Evolutionary conservation across 1,140 invertebrate genomes (phyloP).

Genomic region (Musca vetustissima): DNA sequence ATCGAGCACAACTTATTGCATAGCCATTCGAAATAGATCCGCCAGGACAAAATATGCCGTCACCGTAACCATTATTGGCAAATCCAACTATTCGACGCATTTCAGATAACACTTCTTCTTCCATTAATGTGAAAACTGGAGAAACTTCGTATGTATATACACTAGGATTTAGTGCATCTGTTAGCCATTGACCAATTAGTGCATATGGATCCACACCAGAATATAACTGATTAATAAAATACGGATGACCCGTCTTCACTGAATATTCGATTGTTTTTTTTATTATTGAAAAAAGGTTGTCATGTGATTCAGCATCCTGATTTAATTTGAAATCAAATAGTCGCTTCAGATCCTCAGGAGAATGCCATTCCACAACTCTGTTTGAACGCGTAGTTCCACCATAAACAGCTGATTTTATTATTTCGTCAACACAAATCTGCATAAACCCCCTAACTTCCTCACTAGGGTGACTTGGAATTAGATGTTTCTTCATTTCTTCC

Average conservation of each 20-base stretch:
- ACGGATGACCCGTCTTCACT: constrained; percentile 85
- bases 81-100: constrained; percentile 89
- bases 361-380: constrained; percentile 75
- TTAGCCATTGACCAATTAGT: constrained; percentile 80
- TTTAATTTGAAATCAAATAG: constrained; percentile 68
- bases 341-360: constrained; percentile 66
- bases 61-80: constrained; percentile 65
- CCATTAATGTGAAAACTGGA: constrained; percentile 85
- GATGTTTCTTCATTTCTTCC: neutral
- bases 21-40: constrained; percentile 96
- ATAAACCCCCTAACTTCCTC: constrained; percentile 71
- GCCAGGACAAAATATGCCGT: constrained; percentile 93
- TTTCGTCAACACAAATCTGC: constrained; percentile 67
- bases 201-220: constrained; percentile 86
- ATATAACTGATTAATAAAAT: constrained; percentile 84
- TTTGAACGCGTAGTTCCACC: constrained; percentile 68
- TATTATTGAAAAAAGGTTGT: constrained; percentile 67
- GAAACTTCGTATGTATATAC: constrained; percentile 92
- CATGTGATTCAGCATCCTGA: constrained; percentile 64
- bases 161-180: constrained; percentile 82
- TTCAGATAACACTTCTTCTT: constrained; percentile 74
- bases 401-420: constrained; percentile 75
- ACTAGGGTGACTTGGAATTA: constrained; percentile 39
- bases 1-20: constrained; percentile 86
- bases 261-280: constrained; percentile 74